These are phyloP conservation scores for Eleginops maclovinus DNA, from an alignment of 2,113 vertebrate genomes.

Conservation along the genomic window DNA sequence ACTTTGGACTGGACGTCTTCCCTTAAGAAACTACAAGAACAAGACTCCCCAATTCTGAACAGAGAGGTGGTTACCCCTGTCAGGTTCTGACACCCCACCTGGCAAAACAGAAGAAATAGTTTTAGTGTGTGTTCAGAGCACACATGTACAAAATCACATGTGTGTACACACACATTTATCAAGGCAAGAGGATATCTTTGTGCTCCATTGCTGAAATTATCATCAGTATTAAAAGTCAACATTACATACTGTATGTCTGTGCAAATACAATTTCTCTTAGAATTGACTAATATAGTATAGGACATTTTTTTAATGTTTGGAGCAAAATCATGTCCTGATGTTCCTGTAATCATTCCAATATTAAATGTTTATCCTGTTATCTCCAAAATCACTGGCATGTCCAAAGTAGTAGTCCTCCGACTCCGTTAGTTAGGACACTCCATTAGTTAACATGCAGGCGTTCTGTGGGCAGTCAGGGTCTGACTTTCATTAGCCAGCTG, in stretches of 20 bases:
- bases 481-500: slow-evolving; percentile 71
- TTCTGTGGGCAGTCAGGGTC: slow-evolving; percentile 47
- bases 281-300: neutral
- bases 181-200: slow-evolving; percentile 10
- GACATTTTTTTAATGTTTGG: slow-evolving; percentile 11
- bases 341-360: neutral
- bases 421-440: slow-evolving; percentile 29
- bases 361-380: slow-evolving; percentile 25
- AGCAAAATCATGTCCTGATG: slow-evolving; percentile 21
- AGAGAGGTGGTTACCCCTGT: slow-evolving; percentile 34
- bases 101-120: slow-evolving; percentile 65
- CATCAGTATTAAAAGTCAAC: neutral
- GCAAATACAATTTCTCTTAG: slow-evolving; percentile 12
- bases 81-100: slow-evolving; percentile 58
- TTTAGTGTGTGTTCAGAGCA: slow-evolving; percentile 19
- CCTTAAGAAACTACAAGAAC: slow-evolving; percentile 44
- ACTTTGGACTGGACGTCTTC: slow-evolving; percentile 62
- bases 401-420: slow-evolving; percentile 1
- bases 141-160: neutral
- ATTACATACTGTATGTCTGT: neutral
- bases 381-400: slow-evolving; percentile 17
- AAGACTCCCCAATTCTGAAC: slow-evolving; percentile 35
- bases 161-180: slow-evolving; percentile 14
- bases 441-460: slow-evolving; percentile 39
- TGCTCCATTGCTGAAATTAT: neutral